Evolutionary conservation across 2,888 invertebrate species (phyloP).

Genomic region (Hoplodrina blanda): DNA sequence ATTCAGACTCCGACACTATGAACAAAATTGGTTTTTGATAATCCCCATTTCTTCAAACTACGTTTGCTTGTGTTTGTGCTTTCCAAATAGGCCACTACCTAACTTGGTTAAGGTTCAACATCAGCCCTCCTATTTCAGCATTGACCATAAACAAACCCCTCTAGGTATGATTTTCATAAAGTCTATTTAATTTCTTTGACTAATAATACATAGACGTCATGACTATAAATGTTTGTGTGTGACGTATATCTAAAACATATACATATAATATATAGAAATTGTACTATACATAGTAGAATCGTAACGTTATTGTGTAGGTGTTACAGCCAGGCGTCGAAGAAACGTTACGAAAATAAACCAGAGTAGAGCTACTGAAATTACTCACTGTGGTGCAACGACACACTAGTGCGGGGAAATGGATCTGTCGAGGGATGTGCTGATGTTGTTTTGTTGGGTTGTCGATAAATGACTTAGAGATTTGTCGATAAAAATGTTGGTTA

Average conservation of each 20-base stretch:
- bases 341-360: conserved; percentile 64
- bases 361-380: conserved; percentile 85
- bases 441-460: conserved; percentile 31
- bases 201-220: background rate
- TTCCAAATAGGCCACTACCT: no score
- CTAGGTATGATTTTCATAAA: no score
- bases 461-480: conserved; percentile 16
- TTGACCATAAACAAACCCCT: no score
- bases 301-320: conserved; percentile 43
- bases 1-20: no score
- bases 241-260: conserved; percentile 19
- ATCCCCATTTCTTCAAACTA: no score
- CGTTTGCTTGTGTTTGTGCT: no score
- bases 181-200: no score
- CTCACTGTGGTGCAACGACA: conserved; percentile 85
- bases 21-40: no score
- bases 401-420: conserved; percentile 73
- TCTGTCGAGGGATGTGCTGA: conserved; percentile 17
- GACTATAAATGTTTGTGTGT: background rate
- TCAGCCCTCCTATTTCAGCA: no score
- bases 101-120: no score
- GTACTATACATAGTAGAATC: conserved; percentile 16
- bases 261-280: conserved; percentile 8
- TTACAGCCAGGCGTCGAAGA: conserved; percentile 46
- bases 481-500: no score